Base-by-base conservation (phyloP, 2,888 invertebrate species). In the Hofmannophila pseudospretella region DNA sequence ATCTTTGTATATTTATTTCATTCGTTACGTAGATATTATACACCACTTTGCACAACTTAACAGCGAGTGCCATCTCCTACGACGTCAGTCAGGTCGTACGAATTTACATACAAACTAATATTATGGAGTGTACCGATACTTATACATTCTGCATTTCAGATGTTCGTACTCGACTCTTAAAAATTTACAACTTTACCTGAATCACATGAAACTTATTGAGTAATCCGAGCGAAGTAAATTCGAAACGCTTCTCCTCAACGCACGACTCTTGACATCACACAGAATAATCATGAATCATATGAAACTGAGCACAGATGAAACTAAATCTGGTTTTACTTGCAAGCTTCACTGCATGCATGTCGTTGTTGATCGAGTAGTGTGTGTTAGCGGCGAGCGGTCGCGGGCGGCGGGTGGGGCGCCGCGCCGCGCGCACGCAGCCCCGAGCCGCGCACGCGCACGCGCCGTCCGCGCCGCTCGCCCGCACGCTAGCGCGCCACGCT, bases 181-280 rank as follows among this genome's bases (percentile, higher is more conserved):
- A 9, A 33, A 32, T 68, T 67, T 67, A 76, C 77, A 71, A 79
- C 77, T 73, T 67, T 78, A 82, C 80, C 71, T 68, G 61, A 74
- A 73, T 79, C 82, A 85, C 84, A 82, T 79, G 52, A 41, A 72
- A 70, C 75, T 63, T 67, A 61, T 70, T 58, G 61, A 57, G 63
- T 65, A 67, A 57, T 75, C 67, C 77, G 72, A 78, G 72, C 77
- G 77, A 81, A 79, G 85, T 86, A 86, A 86, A 86, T 86, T 86
- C 85, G 84, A 85, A 84, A 86, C 85, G 85, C 85, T 85, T 85
- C 85, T 85, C 85, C 81, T 82, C 85, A 85, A 86, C 81, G 85
- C 85, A 86, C 85, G 85, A 86, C 85, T 85, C 85, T 81, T 79
- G 56, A 86, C 85, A 86, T 82, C 76, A 86, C 85, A 86, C 85